Evolutionary conservation across 2,797 vertebrate genomes (phyloP), one percentile per base, ranked within the genome.

Genomic region (Otus scops): DNA sequence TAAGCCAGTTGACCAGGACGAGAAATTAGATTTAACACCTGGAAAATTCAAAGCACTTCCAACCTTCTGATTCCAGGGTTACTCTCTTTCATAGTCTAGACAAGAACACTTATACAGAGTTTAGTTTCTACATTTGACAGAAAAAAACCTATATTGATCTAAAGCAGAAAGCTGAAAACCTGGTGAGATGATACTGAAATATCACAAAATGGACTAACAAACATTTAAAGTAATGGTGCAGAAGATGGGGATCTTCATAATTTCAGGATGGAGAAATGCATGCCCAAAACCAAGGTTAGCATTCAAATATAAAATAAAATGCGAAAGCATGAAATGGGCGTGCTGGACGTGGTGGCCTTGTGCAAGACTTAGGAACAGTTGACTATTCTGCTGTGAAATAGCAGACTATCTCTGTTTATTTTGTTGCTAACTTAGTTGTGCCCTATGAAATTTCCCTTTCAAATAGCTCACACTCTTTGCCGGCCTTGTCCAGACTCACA

Each of bases 21-120:
- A 97, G 41, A 94, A 89, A 95, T 90, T 94, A 94, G 88, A 95
- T 97, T 96, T 92, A 92, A 92, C 94, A 95, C 92, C 86, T 85
- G 88, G 94, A 94, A 95, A 94, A 95, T 47, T 71, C 82, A 94
- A 85, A 76, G 57, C 24, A 86, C 82, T 93, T 88, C 86, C 94
- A 79, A 26, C 68, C 67, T 90, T 80, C 59, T 26, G 38, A 27
- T 82, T 86, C 48, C 27, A 38, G 30, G 5, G 34, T 27, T 89
- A n/a, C 43, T 84, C 13, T 43, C 9, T 71, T 60, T 86, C 64
- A 34, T 5, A 70, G 73, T 53, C 47, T 63, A 65, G 59, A 65
- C 38, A 84, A 67, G 56, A 95, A 81, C 45, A 80, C 27, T 61
- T 85, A 71, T 1, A 34, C 9, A 36, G 34, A 43, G 18, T 76